Evolutionary conservation across 2,888 invertebrate species (phyloP).

Genomic region (Agonopterix arenella): DNA sequence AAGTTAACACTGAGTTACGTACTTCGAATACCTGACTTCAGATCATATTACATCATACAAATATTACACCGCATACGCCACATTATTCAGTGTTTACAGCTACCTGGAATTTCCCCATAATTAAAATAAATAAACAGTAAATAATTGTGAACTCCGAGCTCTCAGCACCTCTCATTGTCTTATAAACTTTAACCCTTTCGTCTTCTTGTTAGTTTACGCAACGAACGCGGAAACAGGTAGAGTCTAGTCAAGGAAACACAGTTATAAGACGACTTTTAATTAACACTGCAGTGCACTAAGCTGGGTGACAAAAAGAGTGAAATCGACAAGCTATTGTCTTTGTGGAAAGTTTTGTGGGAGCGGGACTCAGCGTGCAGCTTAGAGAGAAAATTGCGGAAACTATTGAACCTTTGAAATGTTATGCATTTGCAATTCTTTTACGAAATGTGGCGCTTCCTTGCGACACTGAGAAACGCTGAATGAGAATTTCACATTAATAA

Average conservation of each 20-base stretch:
- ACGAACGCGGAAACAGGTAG: constrained; percentile 1
- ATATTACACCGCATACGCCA: too few species aligned
- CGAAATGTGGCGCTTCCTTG: constrained; percentile 1
- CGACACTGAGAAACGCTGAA: too few species aligned
- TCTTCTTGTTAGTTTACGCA: constrained; percentile 5
- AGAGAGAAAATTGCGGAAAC: constrained; percentile 58
- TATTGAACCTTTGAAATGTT: constrained; percentile 30
- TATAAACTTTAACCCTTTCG: too few species aligned
- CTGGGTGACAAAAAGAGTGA: constrained; percentile 70
- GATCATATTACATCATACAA: too few species aligned
- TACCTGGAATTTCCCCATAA: too few species aligned
- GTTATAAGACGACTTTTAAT: constrained; percentile 48
- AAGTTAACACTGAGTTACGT: too few species aligned
- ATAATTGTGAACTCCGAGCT: too few species aligned
- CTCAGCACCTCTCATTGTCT: too few species aligned
- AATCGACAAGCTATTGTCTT: constrained; percentile 66
- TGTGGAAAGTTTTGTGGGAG: constrained; percentile 66
- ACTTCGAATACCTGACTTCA: too few species aligned
- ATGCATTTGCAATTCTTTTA: constrained; percentile 16
- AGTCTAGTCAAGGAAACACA: constrained; percentile 39
- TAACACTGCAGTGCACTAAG: constrained; percentile 39
- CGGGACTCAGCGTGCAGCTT: constrained; percentile 20
- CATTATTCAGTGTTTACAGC: too few species aligned
- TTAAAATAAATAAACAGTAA: too few species aligned
- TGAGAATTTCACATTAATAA: too few species aligned